A percentile compares a stretch with the other conserved stretches of the same genome.
These are phyloP conservation scores for Diorhabda sublineata DNA, from an alignment of 1,140 invertebrate species.

Conservation along the genomic window DNA sequence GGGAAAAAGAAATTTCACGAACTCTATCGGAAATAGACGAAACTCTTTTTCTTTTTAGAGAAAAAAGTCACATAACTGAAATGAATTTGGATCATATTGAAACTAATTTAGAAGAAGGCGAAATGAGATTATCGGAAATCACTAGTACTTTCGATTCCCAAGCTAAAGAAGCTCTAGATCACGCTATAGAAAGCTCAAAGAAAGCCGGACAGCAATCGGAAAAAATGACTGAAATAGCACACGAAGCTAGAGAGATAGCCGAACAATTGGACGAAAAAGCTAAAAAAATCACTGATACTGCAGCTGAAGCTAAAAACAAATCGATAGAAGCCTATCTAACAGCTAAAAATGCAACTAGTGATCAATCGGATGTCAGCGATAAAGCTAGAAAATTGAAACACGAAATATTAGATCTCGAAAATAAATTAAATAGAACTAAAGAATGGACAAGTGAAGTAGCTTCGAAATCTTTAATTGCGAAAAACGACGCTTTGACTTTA, in stretches of 20 bases:
- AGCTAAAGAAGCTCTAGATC: slow-evolving; percentile 69
- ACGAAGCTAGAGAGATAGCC: slow-evolving; percentile 75
- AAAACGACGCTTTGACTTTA: slow-evolving; percentile 74
- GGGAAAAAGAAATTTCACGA: slow-evolving; percentile 54
- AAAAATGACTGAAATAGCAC: slow-evolving; percentile 85
- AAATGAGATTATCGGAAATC: slow-evolving; percentile 54
- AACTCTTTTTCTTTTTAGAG: slow-evolving; percentile 33
- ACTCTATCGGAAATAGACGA: slow-evolving; percentile 40
- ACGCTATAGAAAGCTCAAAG: slow-evolving; percentile 76
- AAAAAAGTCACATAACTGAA: slow-evolving; percentile 31
- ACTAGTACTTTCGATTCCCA: slow-evolving; percentile 74
- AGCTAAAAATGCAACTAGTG: slow-evolving; percentile 65
- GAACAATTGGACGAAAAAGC: slow-evolving; percentile 76
- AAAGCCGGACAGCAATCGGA: slow-evolving; percentile 87
- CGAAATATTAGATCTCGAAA: slow-evolving; percentile 58
- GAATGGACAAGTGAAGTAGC: slow-evolving; percentile 67
- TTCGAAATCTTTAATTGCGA: slow-evolving; percentile 65
- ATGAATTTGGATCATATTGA: slow-evolving; percentile 35
- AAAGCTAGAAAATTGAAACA: slow-evolving; percentile 57
- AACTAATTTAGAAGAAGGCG: slow-evolving; percentile 29
- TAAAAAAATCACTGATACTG: slow-evolving; percentile 68
- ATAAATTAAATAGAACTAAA: slow-evolving; percentile 64
- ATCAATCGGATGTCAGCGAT: slow-evolving; percentile 50
- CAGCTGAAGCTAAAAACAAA: slow-evolving; percentile 77
- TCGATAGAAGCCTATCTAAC: slow-evolving; percentile 76